Evolutionary conservation across 2,888 invertebrate species (phyloP).

Genomic region (Lydus trimaculatus): DNA sequence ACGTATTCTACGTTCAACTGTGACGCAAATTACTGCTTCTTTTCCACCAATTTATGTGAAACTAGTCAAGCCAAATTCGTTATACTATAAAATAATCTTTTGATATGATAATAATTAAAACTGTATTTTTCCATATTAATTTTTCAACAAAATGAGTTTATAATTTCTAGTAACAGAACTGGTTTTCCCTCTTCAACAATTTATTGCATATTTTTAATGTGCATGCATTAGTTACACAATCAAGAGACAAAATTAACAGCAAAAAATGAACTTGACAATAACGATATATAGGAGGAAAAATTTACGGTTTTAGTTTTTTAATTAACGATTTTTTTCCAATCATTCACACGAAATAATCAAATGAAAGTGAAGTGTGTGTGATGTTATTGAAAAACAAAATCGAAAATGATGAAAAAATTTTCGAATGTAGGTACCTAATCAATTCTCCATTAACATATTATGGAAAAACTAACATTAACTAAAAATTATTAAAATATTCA

Average conservation of each 20-base stretch:
- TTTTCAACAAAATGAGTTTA: neutral
- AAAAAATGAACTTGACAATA: neutral
- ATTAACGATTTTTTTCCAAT: neutral
- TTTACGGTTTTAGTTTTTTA: neutral
- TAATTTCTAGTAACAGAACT: neutral
- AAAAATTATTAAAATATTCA: neutral
- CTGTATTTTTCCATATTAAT: neutral
- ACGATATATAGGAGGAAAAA: neutral
- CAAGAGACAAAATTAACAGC: neutral
- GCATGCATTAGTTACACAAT: neutral
- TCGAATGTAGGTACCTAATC: neutral
- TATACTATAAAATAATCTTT: neutral
- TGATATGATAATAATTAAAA: neutral
- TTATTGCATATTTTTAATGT: neutral
- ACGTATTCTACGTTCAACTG: too few relatives aligned
- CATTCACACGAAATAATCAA: neutral
- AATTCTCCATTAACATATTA: neutral
- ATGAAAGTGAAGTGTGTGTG: neutral
- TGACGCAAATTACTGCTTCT: too few relatives aligned
- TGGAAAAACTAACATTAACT: neutral
- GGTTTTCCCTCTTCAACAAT: neutral
- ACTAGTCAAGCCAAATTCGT: too few relatives aligned
- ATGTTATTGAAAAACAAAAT: neutral
- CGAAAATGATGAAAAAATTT: neutral
- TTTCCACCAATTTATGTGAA: too few relatives aligned